Base-by-base conservation (phyloP, 2,797 vertebrate species). In the Lateolabrax maculatus region DNA sequence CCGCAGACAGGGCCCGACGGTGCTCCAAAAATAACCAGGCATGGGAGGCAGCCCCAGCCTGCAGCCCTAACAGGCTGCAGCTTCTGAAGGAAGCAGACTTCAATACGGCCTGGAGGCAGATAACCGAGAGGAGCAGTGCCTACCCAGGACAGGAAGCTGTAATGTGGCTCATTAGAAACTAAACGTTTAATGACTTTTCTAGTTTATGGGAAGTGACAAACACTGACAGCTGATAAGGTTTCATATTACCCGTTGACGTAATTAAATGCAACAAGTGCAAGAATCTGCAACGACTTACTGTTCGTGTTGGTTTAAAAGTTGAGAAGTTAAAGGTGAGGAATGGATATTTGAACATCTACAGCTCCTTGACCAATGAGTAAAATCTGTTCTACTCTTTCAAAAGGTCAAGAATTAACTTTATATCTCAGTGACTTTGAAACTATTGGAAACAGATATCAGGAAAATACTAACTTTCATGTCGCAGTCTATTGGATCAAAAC, bases 21-120 rank as follows among this genome's bases (percentile, higher is more conserved):
- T 61, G 84, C 88, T 96, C 96, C 96, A 96, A 96, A 96, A 96
- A 96, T 95, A 96, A 95, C 95, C 94, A 86, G 90, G 89, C 88
- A 77, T 76, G 84, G 89, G 84, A 87, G 87, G 86, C 68, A 76
- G 91, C 57, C 72, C 65, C 61, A n/a, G 90, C 84, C 86, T 87
- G 71, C 82, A 76, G 84, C 69, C 53, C 81, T 83, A 91, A 94
- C 90, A 81, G 84, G 85, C 92, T 89, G 87, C 88, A 90, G 92
- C 91, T 92, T 90, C 90, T 91, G 89, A 84, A 83, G 80, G 82
- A 87, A 84, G 53, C 88, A 83, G 81, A 84, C 89, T 89, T 89
- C 81, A 83, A 69, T 58, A 15, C 52, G 46, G 85, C 81, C 80
- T 62, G 74, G 60, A 77, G 71, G 84, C 62, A 80, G 61, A 68